Evolutionary conservation across 2,113 vertebrate species (phyloP).

Genomic region (Macrotis lagotis): DNA sequence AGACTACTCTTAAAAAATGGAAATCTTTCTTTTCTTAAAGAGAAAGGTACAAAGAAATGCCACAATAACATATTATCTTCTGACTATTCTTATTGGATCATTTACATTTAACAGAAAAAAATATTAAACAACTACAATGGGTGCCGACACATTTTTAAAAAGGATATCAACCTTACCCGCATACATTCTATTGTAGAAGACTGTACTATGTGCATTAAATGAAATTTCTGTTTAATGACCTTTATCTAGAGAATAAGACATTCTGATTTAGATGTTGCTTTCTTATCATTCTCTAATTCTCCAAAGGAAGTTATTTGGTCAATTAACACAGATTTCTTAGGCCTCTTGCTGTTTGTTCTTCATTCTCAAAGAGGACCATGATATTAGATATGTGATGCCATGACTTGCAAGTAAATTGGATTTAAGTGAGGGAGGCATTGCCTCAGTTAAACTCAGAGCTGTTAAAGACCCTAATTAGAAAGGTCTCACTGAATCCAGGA

Average conservation of each 20-base stretch:
- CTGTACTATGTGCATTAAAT: not conserved
- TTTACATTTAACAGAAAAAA: not conserved
- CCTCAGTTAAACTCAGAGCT: too few relatives aligned
- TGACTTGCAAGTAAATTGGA: too few relatives aligned
- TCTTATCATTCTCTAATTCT: constrained; percentile 35
- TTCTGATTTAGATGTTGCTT: constrained; percentile 1
- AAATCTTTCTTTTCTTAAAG: constrained; percentile 2
- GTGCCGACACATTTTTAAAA: not conserved
- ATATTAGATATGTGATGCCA: too few relatives aligned
- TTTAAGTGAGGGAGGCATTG: too few relatives aligned
- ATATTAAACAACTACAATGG: not conserved
- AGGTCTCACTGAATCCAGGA: too few relatives aligned
- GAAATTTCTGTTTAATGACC: not conserved
- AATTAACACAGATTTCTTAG: not conserved
- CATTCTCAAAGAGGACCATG: too few relatives aligned
- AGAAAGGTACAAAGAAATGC: not conserved
- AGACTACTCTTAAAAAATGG: not conserved
- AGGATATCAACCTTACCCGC: not conserved
- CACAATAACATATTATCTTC: not conserved
- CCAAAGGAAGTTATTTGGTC: not conserved
- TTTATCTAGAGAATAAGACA: not conserved
- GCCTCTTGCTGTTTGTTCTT: too few relatives aligned
- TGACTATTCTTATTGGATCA: not conserved
- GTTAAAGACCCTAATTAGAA: too few relatives aligned
- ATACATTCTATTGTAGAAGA: not conserved